Percentiles rank a stretch among this genome's conserved stretches.
These are phyloP conservation scores for Drosophila melanica DNA, from an alignment of 1,140 invertebrate genomes.

Conservation along the genomic window DNA sequence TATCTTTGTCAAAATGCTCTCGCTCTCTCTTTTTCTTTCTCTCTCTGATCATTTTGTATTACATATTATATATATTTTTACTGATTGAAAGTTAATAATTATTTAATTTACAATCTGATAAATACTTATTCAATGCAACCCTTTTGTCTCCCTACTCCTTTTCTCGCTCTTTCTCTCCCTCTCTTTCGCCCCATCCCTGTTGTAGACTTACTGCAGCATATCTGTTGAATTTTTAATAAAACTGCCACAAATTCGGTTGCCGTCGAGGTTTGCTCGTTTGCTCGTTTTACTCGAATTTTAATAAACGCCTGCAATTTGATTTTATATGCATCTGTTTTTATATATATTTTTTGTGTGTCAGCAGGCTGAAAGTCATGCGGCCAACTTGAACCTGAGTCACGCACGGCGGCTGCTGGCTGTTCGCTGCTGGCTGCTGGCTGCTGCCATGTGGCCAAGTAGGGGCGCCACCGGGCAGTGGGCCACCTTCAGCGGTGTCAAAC, in stretches of 20 bases:
- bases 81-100: too few species aligned
- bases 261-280: conserved; percentile 12
- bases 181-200: neutral
- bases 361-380: conserved; percentile 51
- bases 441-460: conserved; percentile 15
- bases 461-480: conserved; percentile 42
- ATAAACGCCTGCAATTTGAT: conserved; percentile 51
- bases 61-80: too few species aligned
- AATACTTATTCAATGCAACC: too few species aligned
- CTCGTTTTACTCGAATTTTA: conserved; percentile 42
- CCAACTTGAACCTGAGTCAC: conserved; percentile 83
- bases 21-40: too few species aligned
- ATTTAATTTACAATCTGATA: too few species aligned
- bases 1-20: too few species aligned
- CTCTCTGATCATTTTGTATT: too few species aligned
- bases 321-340: conserved; percentile 26
- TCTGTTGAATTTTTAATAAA: conserved; percentile 49
- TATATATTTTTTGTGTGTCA: conserved; percentile 62
- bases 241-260: conserved; percentile 12
- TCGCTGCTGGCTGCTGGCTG: conserved; percentile 3
- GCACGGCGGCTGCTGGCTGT: conserved; percentile 40
- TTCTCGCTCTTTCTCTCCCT: neutral
- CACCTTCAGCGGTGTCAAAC: conserved; percentile 77
- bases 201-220: neutral
- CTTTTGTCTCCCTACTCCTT: too few species aligned